phyloP scores from a whole-genome alignment of 2,888 invertebrate genomes.

The Drosophila bunnanda region DNA sequence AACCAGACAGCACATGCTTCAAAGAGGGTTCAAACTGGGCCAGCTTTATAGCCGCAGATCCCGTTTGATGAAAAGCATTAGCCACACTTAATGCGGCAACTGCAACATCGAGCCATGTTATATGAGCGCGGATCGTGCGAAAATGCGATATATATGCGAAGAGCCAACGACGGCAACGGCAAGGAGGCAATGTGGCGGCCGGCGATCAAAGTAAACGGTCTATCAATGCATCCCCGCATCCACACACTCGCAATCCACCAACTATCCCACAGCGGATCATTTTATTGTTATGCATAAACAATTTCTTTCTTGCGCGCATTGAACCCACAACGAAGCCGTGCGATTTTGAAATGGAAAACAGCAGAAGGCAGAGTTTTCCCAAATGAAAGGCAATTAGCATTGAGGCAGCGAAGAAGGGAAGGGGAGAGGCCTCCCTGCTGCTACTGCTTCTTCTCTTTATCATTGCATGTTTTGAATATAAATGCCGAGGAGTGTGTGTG shows the following conservation, averaged over 20 bases:
- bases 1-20: constrained; percentile 18
- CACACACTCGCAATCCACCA: background rate
- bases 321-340: constrained; percentile 37
- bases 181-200: background rate
- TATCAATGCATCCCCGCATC: constrained; percentile 25
- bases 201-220: constrained; percentile 45
- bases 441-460: constrained; percentile 16
- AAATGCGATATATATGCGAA: constrained; percentile 29
- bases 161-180: background rate
- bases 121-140: constrained; percentile 36
- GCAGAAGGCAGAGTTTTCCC: constrained; percentile 24
- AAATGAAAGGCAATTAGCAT: constrained; percentile 47
- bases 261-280: constrained; percentile 27
- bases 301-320: constrained; percentile 27
- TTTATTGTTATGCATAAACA: constrained; percentile 42
- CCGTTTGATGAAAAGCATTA: constrained; percentile 45
- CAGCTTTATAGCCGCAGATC: constrained; percentile 4
- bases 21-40: constrained; percentile 1
- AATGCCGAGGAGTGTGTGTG: no score
- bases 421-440: background rate
- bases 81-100: constrained; percentile 35
- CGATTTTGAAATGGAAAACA: constrained; percentile 47
- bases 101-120: constrained; percentile 13
- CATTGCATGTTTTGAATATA: constrained; percentile 37
- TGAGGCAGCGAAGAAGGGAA: background rate